Percentiles rank a stretch among this genome's conserved stretches.
phyloP scores from a whole-genome alignment of 2,797 vertebrate genomes.

The Semaprochilodus insignis region DNA sequence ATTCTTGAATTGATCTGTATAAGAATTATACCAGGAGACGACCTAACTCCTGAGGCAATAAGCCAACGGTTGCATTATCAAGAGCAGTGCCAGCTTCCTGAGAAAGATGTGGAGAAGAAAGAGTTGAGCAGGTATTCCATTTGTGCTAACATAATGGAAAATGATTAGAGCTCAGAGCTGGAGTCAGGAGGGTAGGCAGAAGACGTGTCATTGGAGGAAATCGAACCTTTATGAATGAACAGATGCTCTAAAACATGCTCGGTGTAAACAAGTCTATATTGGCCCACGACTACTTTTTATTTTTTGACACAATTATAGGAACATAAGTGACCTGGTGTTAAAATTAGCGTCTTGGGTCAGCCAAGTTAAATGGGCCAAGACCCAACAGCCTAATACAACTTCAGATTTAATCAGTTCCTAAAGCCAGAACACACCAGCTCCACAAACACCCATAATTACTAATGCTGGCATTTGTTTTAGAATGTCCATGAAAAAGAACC shows the following conservation, averaged over 20 bases:
- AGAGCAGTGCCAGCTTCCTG: neutral
- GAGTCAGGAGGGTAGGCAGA: too few relatives aligned
- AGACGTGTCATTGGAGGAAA: neutral
- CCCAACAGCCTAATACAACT: neutral
- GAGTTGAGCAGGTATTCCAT: neutral
- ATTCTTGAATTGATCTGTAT: neutral
- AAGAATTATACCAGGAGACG: neutral
- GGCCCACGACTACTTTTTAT: neutral
- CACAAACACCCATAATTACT: too few relatives aligned
- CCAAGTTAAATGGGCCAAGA: neutral
- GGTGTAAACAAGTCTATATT: neutral
- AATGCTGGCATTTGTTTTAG: too few relatives aligned
- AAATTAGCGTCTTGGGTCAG: neutral
- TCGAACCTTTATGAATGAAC: neutral
- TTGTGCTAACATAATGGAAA: neutral
- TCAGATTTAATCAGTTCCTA: neutral
- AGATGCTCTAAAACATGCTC: neutral
- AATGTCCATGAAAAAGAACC: too few relatives aligned
- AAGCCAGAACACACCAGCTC: neutral
- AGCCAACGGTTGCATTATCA: neutral
- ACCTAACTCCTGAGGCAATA: neutral
- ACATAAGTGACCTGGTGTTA: neutral
- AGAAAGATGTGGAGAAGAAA: neutral
- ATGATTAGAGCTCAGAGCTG: neutral
- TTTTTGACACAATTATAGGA: neutral